A percentile compares a stretch with the other conserved stretches of the same genome.
Evolutionary conservation across 2,888 invertebrate species (phyloP).

Genomic region (Apoderus coryli): DNA sequence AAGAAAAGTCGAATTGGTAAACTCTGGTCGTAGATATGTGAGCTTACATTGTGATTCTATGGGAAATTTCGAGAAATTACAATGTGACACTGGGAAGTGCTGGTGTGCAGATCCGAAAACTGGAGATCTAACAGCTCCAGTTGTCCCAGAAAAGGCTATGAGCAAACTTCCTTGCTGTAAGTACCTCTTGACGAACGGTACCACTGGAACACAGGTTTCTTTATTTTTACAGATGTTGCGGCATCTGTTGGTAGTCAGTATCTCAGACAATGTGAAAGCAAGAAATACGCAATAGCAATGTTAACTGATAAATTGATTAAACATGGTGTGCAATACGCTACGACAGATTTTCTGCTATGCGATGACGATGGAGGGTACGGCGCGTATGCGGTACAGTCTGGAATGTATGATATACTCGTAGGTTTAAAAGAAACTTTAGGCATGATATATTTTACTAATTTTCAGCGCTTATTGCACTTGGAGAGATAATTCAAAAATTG

Average conservation of each 20-base stretch:
- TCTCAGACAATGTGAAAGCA: constrained; percentile 51
- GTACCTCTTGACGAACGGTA: constrained; percentile 25
- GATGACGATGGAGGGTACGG: constrained; percentile 54
- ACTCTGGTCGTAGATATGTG: constrained; percentile 32
- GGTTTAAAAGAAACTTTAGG: too few relatives aligned
- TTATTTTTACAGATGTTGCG: constrained; percentile 31
- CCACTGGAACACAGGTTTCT: not conserved
- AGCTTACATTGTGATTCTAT: constrained; percentile 47
- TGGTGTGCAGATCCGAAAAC: constrained; percentile 51
- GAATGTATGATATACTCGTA: constrained; percentile 36
- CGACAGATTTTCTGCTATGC: constrained; percentile 39
- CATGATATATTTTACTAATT: too few relatives aligned
- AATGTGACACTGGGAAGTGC: constrained; percentile 51
- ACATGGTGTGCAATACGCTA: constrained; percentile 44
- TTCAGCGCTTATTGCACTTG: constrained; percentile 46
- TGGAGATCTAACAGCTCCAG: constrained; percentile 40
- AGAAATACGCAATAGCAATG: constrained; percentile 37
- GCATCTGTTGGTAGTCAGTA: constrained; percentile 40
- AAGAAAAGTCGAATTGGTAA: constrained; percentile 38
- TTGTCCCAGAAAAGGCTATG: constrained; percentile 44
- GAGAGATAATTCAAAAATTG: constrained; percentile 41
- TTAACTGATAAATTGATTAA: constrained; percentile 39
- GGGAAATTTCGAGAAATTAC: constrained; percentile 53
- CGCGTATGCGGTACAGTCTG: constrained; percentile 36
- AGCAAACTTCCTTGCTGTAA: constrained; percentile 48